Base-by-base conservation (phyloP, 1,140 invertebrate genomes). In the Diprion similis region DNA sequence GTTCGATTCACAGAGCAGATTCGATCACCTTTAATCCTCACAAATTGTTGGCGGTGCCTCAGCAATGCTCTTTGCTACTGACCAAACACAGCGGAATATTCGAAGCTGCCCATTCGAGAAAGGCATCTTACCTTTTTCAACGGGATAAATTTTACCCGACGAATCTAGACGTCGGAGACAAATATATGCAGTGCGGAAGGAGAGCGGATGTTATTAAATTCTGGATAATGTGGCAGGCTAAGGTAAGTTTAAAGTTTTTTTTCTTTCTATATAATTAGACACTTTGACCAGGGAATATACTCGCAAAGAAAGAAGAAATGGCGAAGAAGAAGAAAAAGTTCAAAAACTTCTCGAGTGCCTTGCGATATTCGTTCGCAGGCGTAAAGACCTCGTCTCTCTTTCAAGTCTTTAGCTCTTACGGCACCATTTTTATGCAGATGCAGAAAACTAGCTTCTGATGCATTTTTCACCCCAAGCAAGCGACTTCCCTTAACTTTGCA, bases 21-120 rank as follows among this genome's bases (percentile, higher is more conserved):
- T 93, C 92, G 0, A 87, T 93, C 45, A 91, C 92, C 11, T 93
- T 92, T 90, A 93, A 94, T 83, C 92, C 92, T 11, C 92, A 93
- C 80, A 93, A 93, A 80, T 83, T 93, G 78, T 87, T 93, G 81
- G 91, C 91, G 13, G 90, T 89, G 17, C 90, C 91, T n/a, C 89
- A 93, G 71, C 92, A 93, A 79, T 92, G 91, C 81, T 92, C 91
- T 1, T 86, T 90, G 11, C 88, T 92, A 73, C 81, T 93, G 2
- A 83, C 91, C 2, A 77, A 73, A 75, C 78, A 87, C 68, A 65
- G 66, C 82, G 86, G 86, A 45, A 78, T 91, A 18, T 80, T 92
- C 10, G 84, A 86, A 72, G 81, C 88, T 72, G 88, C 86, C 68
- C 90, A 91, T 80, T 84, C 87, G 69, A 85, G 85, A 73, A 85